Conservation (phyloP, 1,140 invertebrate species). For the Gonatopus flavifemur region DNA sequence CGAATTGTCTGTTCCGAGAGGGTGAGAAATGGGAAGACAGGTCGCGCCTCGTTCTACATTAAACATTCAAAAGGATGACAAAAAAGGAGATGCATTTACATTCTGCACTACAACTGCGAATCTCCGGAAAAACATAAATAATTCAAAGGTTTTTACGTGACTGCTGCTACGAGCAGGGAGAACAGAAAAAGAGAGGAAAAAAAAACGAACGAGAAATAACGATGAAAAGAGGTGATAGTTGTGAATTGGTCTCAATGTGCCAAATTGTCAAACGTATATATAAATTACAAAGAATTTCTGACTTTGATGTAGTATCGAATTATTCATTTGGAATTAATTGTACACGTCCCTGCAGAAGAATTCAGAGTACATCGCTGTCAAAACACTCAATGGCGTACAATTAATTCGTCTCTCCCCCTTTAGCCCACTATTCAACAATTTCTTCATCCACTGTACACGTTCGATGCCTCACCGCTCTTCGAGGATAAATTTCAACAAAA, state of each 20-base stretch:
- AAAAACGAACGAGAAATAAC: constrained; percentile 2
- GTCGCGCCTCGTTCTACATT: constrained; percentile 29
- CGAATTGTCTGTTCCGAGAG: too few species aligned
- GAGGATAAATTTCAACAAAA: too few species aligned
- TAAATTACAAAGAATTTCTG: too few species aligned
- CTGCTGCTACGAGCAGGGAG: constrained; percentile 8
- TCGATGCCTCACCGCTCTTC: too few species aligned
- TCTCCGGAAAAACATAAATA: constrained; percentile 53
- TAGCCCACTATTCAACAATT: too few species aligned
- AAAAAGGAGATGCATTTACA: constrained; percentile 55
- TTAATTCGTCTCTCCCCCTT: too few species aligned
- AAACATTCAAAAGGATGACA: constrained; percentile 51
- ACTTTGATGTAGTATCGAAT: too few species aligned
- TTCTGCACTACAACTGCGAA: constrained; percentile 43
- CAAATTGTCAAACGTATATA: constrained; percentile 48
- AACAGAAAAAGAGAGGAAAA: neutral
- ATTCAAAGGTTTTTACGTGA: constrained; percentile 52
- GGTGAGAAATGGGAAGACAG: neutral
- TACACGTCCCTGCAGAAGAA: too few species aligned
- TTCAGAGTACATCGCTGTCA: too few species aligned
- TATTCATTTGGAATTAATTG: too few species aligned
- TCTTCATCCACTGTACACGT: too few species aligned
- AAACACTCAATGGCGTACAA: too few species aligned
- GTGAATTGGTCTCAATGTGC: constrained; percentile 24
- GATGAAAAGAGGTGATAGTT: constrained; percentile 15